Evolutionary conservation across 2,797 vertebrate genomes (phyloP).

Genomic region (Danio aesculapii): DNA sequence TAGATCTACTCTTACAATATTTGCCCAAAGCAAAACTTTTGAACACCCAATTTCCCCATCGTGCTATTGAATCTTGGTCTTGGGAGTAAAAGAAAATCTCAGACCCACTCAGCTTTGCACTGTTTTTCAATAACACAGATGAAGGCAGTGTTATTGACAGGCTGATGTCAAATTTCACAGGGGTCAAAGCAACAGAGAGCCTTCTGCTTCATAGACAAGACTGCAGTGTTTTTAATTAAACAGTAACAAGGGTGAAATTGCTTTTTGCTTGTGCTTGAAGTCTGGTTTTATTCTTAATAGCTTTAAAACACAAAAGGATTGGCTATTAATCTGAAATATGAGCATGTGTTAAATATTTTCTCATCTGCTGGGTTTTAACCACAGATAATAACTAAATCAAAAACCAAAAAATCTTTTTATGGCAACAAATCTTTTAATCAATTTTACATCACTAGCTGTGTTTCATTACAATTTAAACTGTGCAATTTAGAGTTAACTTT

Average conservation of each 20-base stretch:
- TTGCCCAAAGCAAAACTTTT: constrained; percentile 23
- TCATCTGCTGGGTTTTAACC: background rate
- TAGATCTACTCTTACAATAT: constrained; percentile 17
- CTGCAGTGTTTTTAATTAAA: constrained; percentile 2
- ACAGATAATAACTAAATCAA: background rate
- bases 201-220: background rate
- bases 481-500: too few species aligned
- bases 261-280: background rate
- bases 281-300: background rate
- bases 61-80: background rate
- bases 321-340: background rate
- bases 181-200: background rate
- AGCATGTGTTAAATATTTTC: background rate
- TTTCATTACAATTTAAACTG: too few species aligned
- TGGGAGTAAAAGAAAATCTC: background rate
- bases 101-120: background rate
- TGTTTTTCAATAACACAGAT: constrained; percentile 5
- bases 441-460: too few species aligned
- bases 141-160: constrained; percentile 6
- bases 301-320: background rate
- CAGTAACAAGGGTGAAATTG: background rate
- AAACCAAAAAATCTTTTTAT: too few species aligned
- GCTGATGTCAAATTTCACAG: background rate
- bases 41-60: background rate
- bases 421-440: too few species aligned